Percentiles rank a stretch among this genome's conserved stretches.
These are phyloP conservation scores for Lophotriccus pileatus DNA, from an alignment of 2,797 vertebrate genomes.

Conservation along the genomic window DNA sequence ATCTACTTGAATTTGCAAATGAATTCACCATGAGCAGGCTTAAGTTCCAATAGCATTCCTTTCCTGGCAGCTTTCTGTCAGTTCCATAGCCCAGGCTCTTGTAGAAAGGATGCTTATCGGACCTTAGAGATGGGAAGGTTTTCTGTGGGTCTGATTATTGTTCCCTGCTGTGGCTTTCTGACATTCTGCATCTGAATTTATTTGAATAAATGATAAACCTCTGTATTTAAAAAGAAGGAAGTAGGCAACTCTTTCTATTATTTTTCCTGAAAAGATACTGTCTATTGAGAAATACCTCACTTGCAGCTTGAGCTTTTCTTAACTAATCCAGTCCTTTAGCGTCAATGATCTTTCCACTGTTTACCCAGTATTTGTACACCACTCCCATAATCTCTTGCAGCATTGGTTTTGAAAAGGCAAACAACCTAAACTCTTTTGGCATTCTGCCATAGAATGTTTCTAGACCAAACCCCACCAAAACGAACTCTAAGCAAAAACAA, in stretches of 20 bases:
- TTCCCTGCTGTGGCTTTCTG: not conserved
- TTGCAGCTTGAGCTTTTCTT: not conserved
- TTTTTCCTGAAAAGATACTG: not conserved
- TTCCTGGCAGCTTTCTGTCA: slow-evolving; percentile 11
- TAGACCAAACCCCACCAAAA: not conserved
- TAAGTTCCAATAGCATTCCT: not conserved
- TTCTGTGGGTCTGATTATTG: not conserved
- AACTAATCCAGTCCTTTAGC: not conserved
- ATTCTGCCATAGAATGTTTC: not conserved
- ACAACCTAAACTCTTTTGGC: not conserved
- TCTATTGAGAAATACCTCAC: not conserved
- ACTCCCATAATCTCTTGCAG: not conserved
- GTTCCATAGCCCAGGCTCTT: not conserved
- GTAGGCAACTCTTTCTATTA: not conserved
- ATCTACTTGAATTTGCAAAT: slow-evolving; percentile 42
- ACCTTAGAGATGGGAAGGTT: not conserved
- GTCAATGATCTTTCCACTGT: not conserved
- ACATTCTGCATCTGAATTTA: not conserved
- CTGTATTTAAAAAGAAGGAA: not conserved
- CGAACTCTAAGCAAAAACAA: not conserved
- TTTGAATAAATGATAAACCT: not conserved
- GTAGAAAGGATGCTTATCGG: not conserved
- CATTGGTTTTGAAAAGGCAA: not conserved
- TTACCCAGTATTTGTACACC: not conserved
- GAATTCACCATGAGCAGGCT: slow-evolving; percentile 14